Conservation (phyloP, 2,113 vertebrate species). For the Planiliza haematocheilus region DNA sequence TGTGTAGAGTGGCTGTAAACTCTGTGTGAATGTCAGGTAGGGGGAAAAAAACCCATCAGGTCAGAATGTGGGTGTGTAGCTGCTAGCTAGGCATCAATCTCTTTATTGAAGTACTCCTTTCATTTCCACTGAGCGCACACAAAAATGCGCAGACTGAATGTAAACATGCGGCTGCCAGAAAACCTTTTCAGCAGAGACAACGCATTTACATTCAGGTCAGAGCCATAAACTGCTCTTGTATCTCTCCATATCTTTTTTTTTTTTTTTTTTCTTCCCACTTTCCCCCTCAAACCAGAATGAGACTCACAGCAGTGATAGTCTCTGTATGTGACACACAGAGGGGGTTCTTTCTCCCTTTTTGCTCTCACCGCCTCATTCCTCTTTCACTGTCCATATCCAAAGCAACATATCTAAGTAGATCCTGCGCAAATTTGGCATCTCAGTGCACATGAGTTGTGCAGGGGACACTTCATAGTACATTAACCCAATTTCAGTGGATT, state of each 20-base stretch:
- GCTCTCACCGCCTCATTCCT: conserved; percentile 31
- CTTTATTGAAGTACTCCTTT: conserved; percentile 36
- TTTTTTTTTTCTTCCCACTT: background rate
- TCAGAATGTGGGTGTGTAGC: conserved; percentile 44
- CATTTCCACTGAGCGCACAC: conserved; percentile 16
- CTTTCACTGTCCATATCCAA: conserved; percentile 35
- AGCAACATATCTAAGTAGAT: conserved; percentile 53
- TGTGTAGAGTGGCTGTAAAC: background rate
- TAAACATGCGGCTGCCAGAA: conserved; percentile 40
- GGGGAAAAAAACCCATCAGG: conserved; percentile 8
- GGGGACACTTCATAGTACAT: conserved; percentile 65
- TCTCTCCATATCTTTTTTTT: conserved; percentile 6
- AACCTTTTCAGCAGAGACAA: conserved; percentile 26
- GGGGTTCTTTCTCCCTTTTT: conserved; percentile 25
- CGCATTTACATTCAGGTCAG: conserved; percentile 53
- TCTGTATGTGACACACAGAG: conserved; percentile 27
- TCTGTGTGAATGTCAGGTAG: conserved; percentile 23
- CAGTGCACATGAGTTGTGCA: conserved; percentile 55
- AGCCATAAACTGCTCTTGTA: conserved; percentile 27
- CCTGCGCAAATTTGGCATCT: conserved; percentile 49
- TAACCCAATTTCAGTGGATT: conserved; percentile 64
- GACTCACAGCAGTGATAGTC: conserved; percentile 34
- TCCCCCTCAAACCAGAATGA: conserved; percentile 10
- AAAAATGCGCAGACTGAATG: conserved; percentile 29
- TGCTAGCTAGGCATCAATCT: conserved; percentile 32